Evolutionary conservation across 2,113 vertebrate genomes (phyloP).

Genomic region (Seriola rivoliana): DNA sequence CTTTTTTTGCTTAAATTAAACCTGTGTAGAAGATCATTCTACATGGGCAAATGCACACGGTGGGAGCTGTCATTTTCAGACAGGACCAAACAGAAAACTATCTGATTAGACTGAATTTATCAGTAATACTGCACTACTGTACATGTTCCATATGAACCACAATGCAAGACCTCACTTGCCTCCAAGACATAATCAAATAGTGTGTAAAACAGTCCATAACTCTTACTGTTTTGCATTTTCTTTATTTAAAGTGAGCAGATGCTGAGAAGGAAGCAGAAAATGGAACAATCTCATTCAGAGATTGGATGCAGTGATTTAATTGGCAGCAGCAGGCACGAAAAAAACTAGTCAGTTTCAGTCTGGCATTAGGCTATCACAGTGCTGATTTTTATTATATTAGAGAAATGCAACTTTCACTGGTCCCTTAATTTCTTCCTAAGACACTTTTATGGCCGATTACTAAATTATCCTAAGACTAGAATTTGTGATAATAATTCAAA

Average conservation of each 20-base stretch:
- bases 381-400: neutral
- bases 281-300: conserved; percentile 14
- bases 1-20: neutral
- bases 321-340: neutral
- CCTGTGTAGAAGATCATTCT: neutral
- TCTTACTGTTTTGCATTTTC: conserved; percentile 32
- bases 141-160: neutral
- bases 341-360: neutral
- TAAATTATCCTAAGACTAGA: neutral
- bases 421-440: neutral
- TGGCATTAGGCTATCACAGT: neutral
- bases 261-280: conserved; percentile 21
- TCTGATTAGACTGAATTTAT: neutral
- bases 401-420: conserved; percentile 16
- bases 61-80: neutral
- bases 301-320: conserved; percentile 17
- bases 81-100: neutral
- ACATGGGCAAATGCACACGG: too few species aligned
- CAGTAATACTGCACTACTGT: neutral
- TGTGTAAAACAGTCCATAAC: conserved; percentile 14
- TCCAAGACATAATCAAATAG: neutral
- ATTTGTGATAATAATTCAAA: neutral
- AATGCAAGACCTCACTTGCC: neutral
- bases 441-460: neutral
- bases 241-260: conserved; percentile 60